Evolutionary conservation across 2,113 vertebrate genomes (phyloP).

Genomic region (Podiceps cristatus): DNA sequence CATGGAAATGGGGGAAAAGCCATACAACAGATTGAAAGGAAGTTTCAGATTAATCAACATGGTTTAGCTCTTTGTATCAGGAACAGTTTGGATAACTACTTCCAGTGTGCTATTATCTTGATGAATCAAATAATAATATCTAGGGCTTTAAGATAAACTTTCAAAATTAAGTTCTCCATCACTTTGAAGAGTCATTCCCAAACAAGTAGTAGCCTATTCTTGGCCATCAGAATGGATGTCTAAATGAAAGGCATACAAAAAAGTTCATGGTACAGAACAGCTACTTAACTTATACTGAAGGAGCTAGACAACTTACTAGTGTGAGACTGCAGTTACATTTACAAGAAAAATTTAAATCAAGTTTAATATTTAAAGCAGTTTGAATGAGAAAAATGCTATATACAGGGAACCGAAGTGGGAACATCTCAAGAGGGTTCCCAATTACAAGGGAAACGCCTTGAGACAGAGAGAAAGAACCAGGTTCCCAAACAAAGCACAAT

Average conservation of each 20-base stretch:
- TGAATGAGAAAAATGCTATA: not conserved
- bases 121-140: not conserved
- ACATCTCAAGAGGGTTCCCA: not conserved
- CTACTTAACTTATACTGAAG: not conserved
- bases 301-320: not conserved
- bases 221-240: not conserved
- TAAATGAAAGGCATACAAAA: not conserved
- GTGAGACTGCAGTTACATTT: not conserved
- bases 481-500: not conserved
- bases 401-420: not conserved
- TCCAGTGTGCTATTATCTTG: not conserved
- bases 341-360: not conserved
- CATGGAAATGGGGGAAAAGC: not conserved
- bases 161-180: not conserved
- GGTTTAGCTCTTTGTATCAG: not conserved
- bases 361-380: not conserved
- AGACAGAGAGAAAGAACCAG: not conserved
- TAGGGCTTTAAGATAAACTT: not conserved
- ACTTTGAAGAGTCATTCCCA: not conserved
- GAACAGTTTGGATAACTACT: not conserved
- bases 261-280: not conserved
- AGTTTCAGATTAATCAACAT: not conserved
- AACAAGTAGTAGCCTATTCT: not conserved
- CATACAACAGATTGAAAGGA: not conserved
- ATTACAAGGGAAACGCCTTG: not conserved